Evolutionary conservation across 2,113 vertebrate genomes (phyloP).

Genomic region (Oryzias javanicus): DNA sequence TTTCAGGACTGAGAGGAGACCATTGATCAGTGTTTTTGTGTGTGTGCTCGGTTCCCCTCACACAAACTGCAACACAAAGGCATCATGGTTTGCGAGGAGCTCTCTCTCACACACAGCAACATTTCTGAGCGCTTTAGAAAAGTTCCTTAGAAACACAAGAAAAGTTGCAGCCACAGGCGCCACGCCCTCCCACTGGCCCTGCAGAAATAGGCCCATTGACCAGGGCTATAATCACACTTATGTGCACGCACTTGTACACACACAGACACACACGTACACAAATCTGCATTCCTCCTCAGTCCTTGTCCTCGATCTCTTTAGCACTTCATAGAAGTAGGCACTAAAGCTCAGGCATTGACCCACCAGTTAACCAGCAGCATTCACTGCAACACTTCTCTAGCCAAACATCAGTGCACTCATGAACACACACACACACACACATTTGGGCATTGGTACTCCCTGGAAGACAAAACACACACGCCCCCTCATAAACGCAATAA

Average conservation of each 20-base stretch:
- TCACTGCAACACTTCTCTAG: slow-evolving; percentile 40
- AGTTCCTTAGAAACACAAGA: slow-evolving; percentile 77
- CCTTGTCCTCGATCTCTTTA: slow-evolving; percentile 27
- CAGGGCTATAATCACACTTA: slow-evolving; percentile 56
- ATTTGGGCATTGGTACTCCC: background rate
- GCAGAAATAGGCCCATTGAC: slow-evolving; percentile 69
- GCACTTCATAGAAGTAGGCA: slow-evolving; percentile 44
- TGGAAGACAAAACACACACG: slow-evolving; percentile 16
- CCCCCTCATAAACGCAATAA: slow-evolving; percentile 16
- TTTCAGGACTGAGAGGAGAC: slow-evolving; percentile 47
- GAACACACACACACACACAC: background rate
- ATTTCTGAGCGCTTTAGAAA: slow-evolving; percentile 73
- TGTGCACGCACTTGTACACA: slow-evolving; percentile 22
- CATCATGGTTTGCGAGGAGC: slow-evolving; percentile 59
- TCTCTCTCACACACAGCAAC: slow-evolving; percentile 56
- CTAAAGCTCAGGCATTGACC: slow-evolving; percentile 60
- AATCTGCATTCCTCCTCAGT: slow-evolving; percentile 42
- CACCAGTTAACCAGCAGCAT: slow-evolving; percentile 44
- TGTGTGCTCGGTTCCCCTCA: slow-evolving; percentile 46
- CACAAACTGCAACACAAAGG: slow-evolving; percentile 57
- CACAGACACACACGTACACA: slow-evolving; percentile 17
- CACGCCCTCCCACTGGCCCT: slow-evolving; percentile 71
- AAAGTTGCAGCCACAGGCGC: slow-evolving; percentile 73
- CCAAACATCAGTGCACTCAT: slow-evolving; percentile 39
- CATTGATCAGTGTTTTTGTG: slow-evolving; percentile 64